phyloP scores from a whole-genome alignment of 2,888 invertebrate species.

The Halocaridina rubra region DNA sequence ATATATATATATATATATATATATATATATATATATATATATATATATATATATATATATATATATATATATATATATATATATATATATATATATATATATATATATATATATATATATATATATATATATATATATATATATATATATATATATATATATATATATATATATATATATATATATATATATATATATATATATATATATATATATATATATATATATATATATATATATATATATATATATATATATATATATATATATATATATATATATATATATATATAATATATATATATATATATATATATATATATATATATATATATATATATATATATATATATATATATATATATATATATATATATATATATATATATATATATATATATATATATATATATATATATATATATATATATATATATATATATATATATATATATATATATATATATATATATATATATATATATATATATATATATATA shows the following conservation, averaged over 20 bases:
- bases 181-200: background rate
- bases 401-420: too few relatives aligned
- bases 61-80: background rate
- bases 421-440: too few relatives aligned
- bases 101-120: background rate
- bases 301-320: too few relatives aligned
- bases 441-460: too few relatives aligned
- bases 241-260: background rate
- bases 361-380: too few relatives aligned
- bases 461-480: too few relatives aligned
- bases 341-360: too few relatives aligned
- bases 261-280: background rate
- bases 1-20: background rate
- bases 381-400: too few relatives aligned
- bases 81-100: background rate
- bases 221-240: background rate
- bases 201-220: background rate
- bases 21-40: background rate
- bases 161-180: background rate
- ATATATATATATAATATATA: background rate
- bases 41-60: slow-evolving; percentile 8
- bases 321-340: too few relatives aligned
- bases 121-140: background rate
- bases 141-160: background rate
- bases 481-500: too few relatives aligned